Base-by-base conservation (phyloP, 2,888 invertebrate species). In the Tenthredo notha region DNA sequence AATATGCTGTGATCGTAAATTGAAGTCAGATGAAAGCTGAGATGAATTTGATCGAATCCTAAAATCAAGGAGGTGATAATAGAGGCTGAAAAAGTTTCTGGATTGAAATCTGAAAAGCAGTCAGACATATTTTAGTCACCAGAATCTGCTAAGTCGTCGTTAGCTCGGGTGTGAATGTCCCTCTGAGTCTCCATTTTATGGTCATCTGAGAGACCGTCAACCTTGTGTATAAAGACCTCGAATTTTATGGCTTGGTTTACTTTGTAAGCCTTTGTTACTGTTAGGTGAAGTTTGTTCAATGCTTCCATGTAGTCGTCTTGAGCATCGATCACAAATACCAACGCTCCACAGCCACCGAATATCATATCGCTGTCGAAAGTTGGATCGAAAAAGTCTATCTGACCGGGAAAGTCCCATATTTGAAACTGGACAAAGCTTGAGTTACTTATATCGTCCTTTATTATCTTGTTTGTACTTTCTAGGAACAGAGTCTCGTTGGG, bases 1-100 rank as follows among this genome's bases (percentile, higher is more conserved):
- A 99, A 99, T 94, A 99, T 99, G 88, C 99, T 99, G 94, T 99
- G 99, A 94, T 99, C 99, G 93, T 99, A 99, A 89, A 99, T 99
- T 86, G 99, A 99, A 33, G 99, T 99, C 87, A 99, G 95, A 93
- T 99, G 99, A 94, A 99, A 99, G 92, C 98, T 98, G 84, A 98
- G 94, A 92, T 98, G 97, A 87, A 98, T 98, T 94, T 98, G 97
- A 91, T 98, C 98, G 88, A 95, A 95, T 37, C 95, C 96, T 95
- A 87, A 10, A 25, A 67, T 1, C 18, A 67, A 67, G 67, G 33
- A 67, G n/a, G 10, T 10, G 9, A 25, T 15, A 75, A 75, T 72
- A 25, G 12, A 37, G 33, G 5, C 25, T 25, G n/a, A 7, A 40
- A 75, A 21, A 43, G 43, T 10, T 75, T 75, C 6, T 1, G 47